Evolutionary conservation across 2,888 invertebrate species (phyloP).

Genomic region (Glaucopsyche alexis): DNA sequence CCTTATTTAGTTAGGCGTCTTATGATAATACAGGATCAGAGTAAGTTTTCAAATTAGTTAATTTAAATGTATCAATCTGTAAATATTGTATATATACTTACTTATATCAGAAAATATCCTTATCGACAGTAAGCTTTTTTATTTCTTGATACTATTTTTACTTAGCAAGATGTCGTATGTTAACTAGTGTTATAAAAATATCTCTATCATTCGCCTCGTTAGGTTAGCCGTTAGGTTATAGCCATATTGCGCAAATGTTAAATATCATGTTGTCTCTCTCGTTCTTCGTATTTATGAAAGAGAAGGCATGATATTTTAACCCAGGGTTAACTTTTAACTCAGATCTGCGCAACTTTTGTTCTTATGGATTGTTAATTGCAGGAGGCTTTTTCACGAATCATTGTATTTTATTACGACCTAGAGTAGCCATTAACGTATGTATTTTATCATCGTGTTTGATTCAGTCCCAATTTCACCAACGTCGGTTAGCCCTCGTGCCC

Average conservation of each 20-base stretch:
- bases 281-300: too few relatives aligned
- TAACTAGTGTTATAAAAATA: background rate
- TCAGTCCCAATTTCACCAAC: too few relatives aligned
- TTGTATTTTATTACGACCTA: background rate
- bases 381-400: background rate
- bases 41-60: background rate
- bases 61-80: background rate
- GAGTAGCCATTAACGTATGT: background rate
- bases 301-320: too few relatives aligned
- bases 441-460: background rate
- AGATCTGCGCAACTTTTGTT: background rate
- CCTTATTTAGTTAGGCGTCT: background rate
- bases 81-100: conserved; percentile 10
- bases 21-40: background rate
- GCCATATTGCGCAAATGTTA: too few relatives aligned
- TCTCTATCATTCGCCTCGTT: conserved; percentile 3
- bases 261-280: too few relatives aligned
- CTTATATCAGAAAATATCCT: background rate
- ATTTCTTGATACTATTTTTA: background rate
- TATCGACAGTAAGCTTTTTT: background rate
- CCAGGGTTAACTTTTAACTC: too few relatives aligned
- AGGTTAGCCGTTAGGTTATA: background rate
- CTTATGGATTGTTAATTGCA: background rate
- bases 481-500: too few relatives aligned
- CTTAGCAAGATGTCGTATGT: background rate